Evolutionary conservation across 2,797 vertebrate genomes (phyloP).

Genomic region (Sebastes oblongus): DNA sequence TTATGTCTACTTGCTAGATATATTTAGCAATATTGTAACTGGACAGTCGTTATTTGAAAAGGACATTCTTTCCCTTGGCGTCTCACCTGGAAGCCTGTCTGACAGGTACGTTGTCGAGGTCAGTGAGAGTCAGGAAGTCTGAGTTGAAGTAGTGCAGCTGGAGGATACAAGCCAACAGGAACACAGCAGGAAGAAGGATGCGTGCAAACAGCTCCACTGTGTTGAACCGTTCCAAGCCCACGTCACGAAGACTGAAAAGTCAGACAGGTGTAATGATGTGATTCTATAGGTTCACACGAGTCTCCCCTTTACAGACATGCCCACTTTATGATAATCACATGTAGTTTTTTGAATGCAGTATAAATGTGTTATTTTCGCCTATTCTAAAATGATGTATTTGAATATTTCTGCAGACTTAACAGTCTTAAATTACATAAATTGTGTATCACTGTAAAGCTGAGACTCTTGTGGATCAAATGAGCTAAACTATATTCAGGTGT

Average conservation of each 20-base stretch:
- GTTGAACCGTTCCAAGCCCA: conserved; percentile 80
- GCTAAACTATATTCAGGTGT: no score
- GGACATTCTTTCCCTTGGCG: neutral
- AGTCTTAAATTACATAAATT: no score
- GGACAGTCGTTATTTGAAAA: neutral
- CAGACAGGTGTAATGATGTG: neutral
- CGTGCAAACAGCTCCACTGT: conserved; percentile 81
- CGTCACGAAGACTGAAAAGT: conserved; percentile 75
- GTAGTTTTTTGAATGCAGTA: no score
- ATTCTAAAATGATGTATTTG: no score
- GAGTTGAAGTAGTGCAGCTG: conserved; percentile 85
- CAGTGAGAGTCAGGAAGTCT: conserved; percentile 82
- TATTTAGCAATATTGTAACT: neutral
- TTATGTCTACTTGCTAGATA: neutral
- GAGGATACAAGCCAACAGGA: conserved; percentile 84
- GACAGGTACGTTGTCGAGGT: conserved; percentile 76
- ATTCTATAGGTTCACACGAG: no score
- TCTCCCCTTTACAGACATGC: no score
- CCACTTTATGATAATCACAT: no score
- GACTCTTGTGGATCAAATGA: no score
- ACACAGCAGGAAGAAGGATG: conserved; percentile 80
- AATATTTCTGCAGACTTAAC: no score
- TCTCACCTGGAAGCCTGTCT: conserved; percentile 72
- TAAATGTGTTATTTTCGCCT: no score
- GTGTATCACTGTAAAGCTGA: no score